Conservation (phyloP, 2,888 invertebrate genomes). For the Drosophila neonasuta region DNA sequence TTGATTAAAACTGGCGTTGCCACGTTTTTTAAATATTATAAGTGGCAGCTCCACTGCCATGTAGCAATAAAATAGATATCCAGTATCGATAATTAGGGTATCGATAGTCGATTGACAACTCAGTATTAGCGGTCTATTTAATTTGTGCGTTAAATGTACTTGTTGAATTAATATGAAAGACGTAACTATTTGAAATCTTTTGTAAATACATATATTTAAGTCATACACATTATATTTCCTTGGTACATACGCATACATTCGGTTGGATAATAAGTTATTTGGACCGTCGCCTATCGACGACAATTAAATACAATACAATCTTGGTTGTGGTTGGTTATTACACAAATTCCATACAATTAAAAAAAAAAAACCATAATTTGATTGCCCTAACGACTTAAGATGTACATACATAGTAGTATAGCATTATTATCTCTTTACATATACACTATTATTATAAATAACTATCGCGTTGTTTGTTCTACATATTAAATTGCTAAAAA, state of each 20-base stretch:
- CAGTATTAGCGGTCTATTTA: not conserved
- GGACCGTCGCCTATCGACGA: constrained; percentile 26
- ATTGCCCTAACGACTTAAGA: constrained; percentile 48
- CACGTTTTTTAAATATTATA: not conserved
- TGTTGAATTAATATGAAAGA: no score
- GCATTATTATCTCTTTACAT: constrained; percentile 8
- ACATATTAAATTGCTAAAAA: constrained; percentile 26
- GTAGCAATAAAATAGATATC: no score
- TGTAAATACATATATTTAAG: constrained; percentile 33
- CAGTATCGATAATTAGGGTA: no score
- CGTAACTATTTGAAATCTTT: constrained; percentile 6
- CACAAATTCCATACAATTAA: constrained; percentile 34
- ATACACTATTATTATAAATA: constrained; percentile 7
- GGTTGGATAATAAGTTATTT: constrained; percentile 32
- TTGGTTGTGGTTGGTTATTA: constrained; percentile 15
- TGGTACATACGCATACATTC: constrained; percentile 39
- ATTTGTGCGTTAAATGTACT: not conserved
- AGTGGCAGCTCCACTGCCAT: no score
- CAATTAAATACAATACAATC: constrained; percentile 40
- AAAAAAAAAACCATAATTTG: constrained; percentile 24
- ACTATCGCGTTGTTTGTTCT: constrained; percentile 22
- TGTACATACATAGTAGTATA: constrained; percentile 2
- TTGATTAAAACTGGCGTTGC: not conserved
- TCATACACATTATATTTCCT: constrained; percentile 34
- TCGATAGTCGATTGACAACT: no score